Conservation (phyloP, 2,113 vertebrate genomes). For the Scophthalmus maximus region DNA sequence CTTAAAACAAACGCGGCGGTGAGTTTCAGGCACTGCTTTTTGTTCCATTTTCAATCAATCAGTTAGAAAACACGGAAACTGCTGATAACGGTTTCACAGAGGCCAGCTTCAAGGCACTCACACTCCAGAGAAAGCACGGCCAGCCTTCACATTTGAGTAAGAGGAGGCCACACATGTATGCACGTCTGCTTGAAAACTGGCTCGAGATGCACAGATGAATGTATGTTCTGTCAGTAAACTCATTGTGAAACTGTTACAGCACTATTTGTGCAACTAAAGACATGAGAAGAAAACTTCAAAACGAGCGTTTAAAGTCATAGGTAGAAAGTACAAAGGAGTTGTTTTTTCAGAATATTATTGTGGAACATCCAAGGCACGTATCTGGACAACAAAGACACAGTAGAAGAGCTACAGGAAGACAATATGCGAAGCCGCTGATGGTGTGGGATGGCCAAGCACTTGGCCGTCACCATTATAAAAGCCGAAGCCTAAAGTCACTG, state of each 20-base stretch:
- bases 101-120: too few relatives aligned
- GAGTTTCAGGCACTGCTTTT: background rate
- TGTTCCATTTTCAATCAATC: background rate
- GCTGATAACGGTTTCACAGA: too few relatives aligned
- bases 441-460: background rate
- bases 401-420: background rate
- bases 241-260: too few relatives aligned
- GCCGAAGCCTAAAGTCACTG: slow-evolving; percentile 24
- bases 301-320: background rate
- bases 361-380: background rate
- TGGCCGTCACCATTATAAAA: background rate
- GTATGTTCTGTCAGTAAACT: background rate
- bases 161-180: too few relatives aligned
- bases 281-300: background rate
- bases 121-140: too few relatives aligned
- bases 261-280: background rate
- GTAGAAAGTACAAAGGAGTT: too few relatives aligned
- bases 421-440: background rate
- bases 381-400: background rate
- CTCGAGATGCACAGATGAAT: background rate
- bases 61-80: background rate
- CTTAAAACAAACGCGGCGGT: background rate
- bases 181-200: background rate
- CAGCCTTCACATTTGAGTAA: too few relatives aligned
- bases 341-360: background rate